Base-by-base conservation (phyloP, 2,113 vertebrate species). In the Zosterops lateralis region DNA sequence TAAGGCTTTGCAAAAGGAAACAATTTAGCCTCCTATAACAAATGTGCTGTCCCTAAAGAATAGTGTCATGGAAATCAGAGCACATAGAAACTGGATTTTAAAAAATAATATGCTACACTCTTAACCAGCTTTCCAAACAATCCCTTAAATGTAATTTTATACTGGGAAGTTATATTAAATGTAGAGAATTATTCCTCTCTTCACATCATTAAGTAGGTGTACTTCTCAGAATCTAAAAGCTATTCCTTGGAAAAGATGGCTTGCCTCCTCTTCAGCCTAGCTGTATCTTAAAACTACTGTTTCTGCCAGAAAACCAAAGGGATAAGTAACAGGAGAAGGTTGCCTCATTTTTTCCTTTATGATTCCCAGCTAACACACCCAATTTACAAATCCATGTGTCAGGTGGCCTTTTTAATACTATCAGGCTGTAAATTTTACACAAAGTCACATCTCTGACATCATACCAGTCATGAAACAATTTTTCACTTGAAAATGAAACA, bases 11-110 rank as follows among this genome's bases (percentile, higher is more conserved):
- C 57, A 12, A 95, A 87, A 89, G 88, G 90, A 95, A 97, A 86
- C 86, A 93, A 89, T 95, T 95, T 70, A 87, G 84, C 87, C 84
- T 92, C 83, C 64, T 83, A 1, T 84, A 96, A 93, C 72, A 92
- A 92, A 93, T 89, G 75, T 74, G 64, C 73, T 93, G 71, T 93
- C 92, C 91, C 89, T 86, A 21, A 92, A 92, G 93, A 82, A 91
- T 51, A 56, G 72, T 86, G 94, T 90, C 90, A 95, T 88, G 92
- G 95, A 95, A 95, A 95, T 73, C 38, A 61, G 77, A 84, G 82
- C 87, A 72, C 68, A 73, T 6, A 80, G 74, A 86, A 94, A 92
- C 32, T 48, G 28, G 14, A 80, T 56, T 87, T 89, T 32, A 34
- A 77, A 67, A 68, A 85, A 84, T 78, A 80, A 80, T 66, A 96